A percentile compares a stretch with the other conserved stretches of the same genome.
These are phyloP conservation scores for Anguilla megastoma DNA, from an alignment of 2,797 vertebrate genomes.

Conservation along the genomic window DNA sequence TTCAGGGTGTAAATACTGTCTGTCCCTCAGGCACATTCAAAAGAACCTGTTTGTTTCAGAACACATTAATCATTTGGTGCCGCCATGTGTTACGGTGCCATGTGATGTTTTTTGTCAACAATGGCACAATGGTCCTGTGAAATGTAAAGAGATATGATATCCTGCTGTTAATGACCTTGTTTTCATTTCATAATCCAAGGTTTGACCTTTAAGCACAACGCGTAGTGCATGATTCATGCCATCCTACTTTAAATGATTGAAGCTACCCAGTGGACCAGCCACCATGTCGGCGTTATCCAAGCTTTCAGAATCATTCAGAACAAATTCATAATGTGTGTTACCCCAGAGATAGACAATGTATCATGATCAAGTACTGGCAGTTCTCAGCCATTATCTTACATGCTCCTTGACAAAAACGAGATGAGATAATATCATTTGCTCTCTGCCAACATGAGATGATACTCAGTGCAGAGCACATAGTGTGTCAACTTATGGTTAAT, in stretches of 20 bases:
- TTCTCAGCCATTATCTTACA: too few species aligned
- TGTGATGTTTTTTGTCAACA: neutral
- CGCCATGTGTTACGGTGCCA: neutral
- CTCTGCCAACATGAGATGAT: too few species aligned
- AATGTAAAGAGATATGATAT: conserved; percentile 3
- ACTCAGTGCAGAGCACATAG: too few species aligned
- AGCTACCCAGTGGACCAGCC: neutral
- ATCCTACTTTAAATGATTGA: neutral
- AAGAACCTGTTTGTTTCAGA: neutral
- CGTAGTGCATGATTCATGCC: neutral
- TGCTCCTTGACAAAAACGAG: too few species aligned
- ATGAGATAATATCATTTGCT: too few species aligned
- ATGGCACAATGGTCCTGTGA: neutral
- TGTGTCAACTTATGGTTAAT: too few species aligned
- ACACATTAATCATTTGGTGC: neutral
- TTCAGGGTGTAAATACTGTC: neutral
- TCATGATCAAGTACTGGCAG: neutral
- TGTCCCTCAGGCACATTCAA: neutral
- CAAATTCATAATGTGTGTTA: neutral
- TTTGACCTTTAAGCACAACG: neutral
- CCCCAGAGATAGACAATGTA: neutral
- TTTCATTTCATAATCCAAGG: neutral
- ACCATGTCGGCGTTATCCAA: neutral
- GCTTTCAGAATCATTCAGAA: neutral
- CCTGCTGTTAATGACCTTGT: neutral